phyloP scores from a whole-genome alignment of 37 sponge, comb jelly and placozoan species.

The Chondrilla cf. caribensis region DNA sequence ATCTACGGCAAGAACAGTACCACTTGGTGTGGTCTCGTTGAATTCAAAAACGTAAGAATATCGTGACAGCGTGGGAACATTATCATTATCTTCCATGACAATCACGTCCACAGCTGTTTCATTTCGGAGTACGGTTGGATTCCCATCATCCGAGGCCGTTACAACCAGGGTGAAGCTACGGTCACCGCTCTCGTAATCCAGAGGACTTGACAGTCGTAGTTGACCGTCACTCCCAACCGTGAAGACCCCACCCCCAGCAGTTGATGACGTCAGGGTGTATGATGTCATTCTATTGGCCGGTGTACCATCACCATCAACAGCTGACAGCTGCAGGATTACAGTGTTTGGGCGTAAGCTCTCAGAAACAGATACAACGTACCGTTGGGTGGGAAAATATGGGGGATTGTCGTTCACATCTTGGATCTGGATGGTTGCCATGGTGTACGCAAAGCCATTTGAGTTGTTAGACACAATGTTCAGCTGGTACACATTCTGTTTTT shows the following conservation, averaged over 20 bases:
- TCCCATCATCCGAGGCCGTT: conserved; percentile 21
- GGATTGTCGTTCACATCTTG: conserved; percentile 62
- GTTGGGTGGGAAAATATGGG: conserved; percentile 42
- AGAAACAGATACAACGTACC: conserved; percentile 43
- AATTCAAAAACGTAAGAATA: background rate
- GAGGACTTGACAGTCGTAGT: conserved; percentile 15
- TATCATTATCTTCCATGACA: conserved; percentile 65
- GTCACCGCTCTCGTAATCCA: conserved; percentile 42
- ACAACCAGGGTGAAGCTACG: conserved; percentile 31
- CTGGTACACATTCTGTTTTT: conserved; percentile 40
- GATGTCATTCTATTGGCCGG: conserved; percentile 10
- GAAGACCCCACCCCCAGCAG: conserved; percentile 22
- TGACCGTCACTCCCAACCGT: conserved; percentile 34
- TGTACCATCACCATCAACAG: conserved; percentile 51
- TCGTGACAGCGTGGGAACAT: conserved; percentile 20
- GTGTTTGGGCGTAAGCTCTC: conserved; percentile 31
- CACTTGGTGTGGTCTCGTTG: conserved; percentile 25
- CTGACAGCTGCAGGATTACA: conserved; percentile 34
- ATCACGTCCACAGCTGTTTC: conserved; percentile 20
- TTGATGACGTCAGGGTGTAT: conserved; percentile 20
- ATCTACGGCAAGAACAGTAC: conserved; percentile 22
- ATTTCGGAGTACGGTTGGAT: background rate
- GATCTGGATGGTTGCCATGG: conserved; percentile 39
- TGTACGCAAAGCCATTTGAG: conserved; percentile 5
- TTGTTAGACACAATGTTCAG: conserved; percentile 34